Evolutionary conservation across 2,888 invertebrate species (phyloP), one percentile per base, ranked within the genome.

Genomic region (Brachylomia viminalis): DNA sequence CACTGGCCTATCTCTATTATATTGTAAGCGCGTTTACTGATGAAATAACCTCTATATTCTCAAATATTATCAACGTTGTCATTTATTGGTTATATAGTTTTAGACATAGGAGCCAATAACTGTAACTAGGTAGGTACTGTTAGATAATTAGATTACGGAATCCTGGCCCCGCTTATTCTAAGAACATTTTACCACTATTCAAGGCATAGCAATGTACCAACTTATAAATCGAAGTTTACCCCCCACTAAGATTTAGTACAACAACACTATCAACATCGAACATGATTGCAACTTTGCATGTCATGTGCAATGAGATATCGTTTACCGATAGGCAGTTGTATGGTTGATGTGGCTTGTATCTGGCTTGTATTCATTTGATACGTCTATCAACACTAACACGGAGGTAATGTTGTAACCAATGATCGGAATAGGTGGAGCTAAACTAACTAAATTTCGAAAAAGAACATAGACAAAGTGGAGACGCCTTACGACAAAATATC

Each of bases 271-370:
- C 56, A 69, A 72, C 33, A 58, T 5, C 13, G 30, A 13, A 58
- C 61, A 4, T 82, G 42, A 82, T 82, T 80, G 76, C 84, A 82
- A 62, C 30, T 59, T 82, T 75, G 84, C 82, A 82, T 82, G 82
- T 75, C 64, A 30, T 66, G 52, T 75, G 75, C 75, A 84, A 72
- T 69, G 61, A 62, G 75, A 84, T 72, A 84, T 83, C 47, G 68
- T 75, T 80, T 47, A 33, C 56, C 54, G 82, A 83, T 83, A 84
- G 61, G 38, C 64, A 56, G 33, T 56, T 79, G 49, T 70, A 33
- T 23, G 42, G 27, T 67, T 47, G 67, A 79, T 42, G 79, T 47
- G 59, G 58, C 52, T 52, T 42, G 30, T 58, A 79, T 38, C 38
- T 38, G 38, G 38, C 6, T 38, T 38, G 5, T 38, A 38, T 61